These are phyloP conservation scores for Drosophila miranda DNA, from an alignment of 1,140 invertebrate species.

Conservation along the genomic window DNA sequence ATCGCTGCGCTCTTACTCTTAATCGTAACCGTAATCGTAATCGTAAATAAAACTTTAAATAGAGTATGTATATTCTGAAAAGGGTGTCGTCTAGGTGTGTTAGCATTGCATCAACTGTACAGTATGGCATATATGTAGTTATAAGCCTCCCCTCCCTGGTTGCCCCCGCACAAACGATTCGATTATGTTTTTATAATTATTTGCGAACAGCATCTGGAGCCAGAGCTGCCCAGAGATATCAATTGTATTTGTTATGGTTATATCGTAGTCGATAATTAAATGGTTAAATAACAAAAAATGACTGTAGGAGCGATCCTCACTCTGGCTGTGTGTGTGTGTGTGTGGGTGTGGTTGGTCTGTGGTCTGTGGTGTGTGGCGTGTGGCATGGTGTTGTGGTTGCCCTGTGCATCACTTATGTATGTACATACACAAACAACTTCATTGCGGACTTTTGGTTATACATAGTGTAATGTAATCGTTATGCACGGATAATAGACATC, in stretches of 20 bases:
- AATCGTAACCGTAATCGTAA: not conserved
- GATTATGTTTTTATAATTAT: slow-evolving; percentile 44
- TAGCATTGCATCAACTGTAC: slow-evolving; percentile 76
- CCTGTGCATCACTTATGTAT: slow-evolving; percentile 27
- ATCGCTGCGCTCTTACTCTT: slow-evolving; percentile 66
- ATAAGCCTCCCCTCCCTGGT: slow-evolving; percentile 15
- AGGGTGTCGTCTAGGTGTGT: slow-evolving; percentile 53
- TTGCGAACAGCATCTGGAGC: not conserved
- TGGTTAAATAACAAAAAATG: slow-evolving; percentile 60
- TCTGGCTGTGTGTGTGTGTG: slow-evolving; percentile 40
- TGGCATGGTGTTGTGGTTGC: too few species aligned
- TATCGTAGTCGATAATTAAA: slow-evolving; percentile 47
- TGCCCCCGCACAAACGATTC: slow-evolving; percentile 38
- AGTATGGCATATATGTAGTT: slow-evolving; percentile 64
- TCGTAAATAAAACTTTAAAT: slow-evolving; percentile 39
- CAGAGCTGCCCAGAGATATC: slow-evolving; percentile 26
- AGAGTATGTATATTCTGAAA: slow-evolving; percentile 44
- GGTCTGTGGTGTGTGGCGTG: not conserved
- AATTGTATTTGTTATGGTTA: slow-evolving; percentile 43
- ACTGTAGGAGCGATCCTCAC: slow-evolving; percentile 56
- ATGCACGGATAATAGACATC: slow-evolving; percentile 52
- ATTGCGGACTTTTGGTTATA: slow-evolving; percentile 30
- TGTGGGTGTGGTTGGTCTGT: slow-evolving; percentile 2
- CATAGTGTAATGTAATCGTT: not conserved
- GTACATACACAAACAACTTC: slow-evolving; percentile 33